Evolutionary conservation across 2,888 invertebrate genomes (phyloP), one percentile per base, ranked within the genome.

Genomic region (Lacanobia wlatinum): DNA sequence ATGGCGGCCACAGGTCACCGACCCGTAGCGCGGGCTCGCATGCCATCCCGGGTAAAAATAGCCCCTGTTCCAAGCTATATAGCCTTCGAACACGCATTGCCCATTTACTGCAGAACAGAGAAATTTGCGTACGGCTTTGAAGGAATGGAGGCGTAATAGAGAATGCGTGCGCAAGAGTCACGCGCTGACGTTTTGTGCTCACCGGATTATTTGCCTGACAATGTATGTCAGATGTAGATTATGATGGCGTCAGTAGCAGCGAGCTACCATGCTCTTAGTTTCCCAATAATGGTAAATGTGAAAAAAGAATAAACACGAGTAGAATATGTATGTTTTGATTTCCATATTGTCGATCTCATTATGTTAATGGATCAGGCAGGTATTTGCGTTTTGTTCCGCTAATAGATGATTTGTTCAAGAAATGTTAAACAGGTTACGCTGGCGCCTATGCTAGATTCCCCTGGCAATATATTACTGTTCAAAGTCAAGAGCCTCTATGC

Each of bases 21-120:
- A 92, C 90, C 92, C 61, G 38, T 80, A 89, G 90, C 91, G 91
- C 90, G 66, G 82, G 81, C 80, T 83, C 84, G 88, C 92, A 91
- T 91, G 89, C 91, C 92, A 85, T 82, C 87, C 87, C 79, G 84
- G 82, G 89, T 88, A 89, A 89, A 90, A 90, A 90, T 90, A 90
- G 86, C 83, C 73, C 76, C 78, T 66, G 64, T 69, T 58, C 52
- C 67, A 60, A 83, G 76, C 59, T 69, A 68, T 77, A 85, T 76
- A 73, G 81, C 76, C 74, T 73, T 62, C 34, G 68, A 62, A 76
- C 79, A 78, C 73, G 86, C 83, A 81, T 78, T 63, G 63, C 70
- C 80, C 73, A 82, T 87, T 87, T 80, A 75, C 83, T 73, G 46
- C 50, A 78, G 64, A 80, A 78, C 62, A 69, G 70, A 74, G 80